phyloP scores from a whole-genome alignment of 1,140 invertebrate genomes.

The Apolygus lucorum region DNA sequence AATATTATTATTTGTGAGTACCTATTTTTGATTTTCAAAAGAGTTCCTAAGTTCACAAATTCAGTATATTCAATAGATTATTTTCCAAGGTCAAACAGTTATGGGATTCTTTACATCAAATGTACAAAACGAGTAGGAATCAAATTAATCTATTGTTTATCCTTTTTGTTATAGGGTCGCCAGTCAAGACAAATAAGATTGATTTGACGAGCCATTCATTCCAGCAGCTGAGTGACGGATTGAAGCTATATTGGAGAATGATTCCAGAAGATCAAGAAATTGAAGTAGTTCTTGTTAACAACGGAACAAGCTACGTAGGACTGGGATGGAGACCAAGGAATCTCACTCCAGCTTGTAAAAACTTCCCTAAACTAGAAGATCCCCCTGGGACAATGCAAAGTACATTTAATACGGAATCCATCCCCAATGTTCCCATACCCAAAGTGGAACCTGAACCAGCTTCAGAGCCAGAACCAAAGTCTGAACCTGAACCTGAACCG shows the following conservation, averaged over 20 bases:
- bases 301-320: conserved; percentile 76
- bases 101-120: too few species aligned
- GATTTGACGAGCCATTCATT: conserved; percentile 59
- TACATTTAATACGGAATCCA: conserved; percentile 34
- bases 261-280: conserved; percentile 70
- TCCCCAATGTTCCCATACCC: conserved; percentile 40
- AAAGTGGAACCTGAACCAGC: conserved; percentile 39
- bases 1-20: too few species aligned
- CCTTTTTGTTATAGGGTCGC: conserved; percentile 47
- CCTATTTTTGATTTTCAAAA: too few species aligned
- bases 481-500: conserved; percentile 41
- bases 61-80: too few species aligned
- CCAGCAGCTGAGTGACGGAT: conserved; percentile 58
- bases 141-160: too few species aligned
- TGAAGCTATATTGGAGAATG: conserved; percentile 73
- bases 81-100: too few species aligned
- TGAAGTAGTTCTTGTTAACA: conserved; percentile 73
- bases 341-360: conserved; percentile 61
- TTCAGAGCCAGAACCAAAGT: conserved; percentile 42
- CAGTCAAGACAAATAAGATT: conserved; percentile 52
- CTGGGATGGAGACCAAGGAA: conserved; percentile 70
- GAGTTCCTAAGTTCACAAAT: too few species aligned
- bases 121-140: too few species aligned
- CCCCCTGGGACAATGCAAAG: conserved; percentile 39
- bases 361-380: conserved; percentile 52